Evolutionary conservation across 2,797 vertebrate species (phyloP).

Genomic region (Brachyrhaphis roseni): DNA sequence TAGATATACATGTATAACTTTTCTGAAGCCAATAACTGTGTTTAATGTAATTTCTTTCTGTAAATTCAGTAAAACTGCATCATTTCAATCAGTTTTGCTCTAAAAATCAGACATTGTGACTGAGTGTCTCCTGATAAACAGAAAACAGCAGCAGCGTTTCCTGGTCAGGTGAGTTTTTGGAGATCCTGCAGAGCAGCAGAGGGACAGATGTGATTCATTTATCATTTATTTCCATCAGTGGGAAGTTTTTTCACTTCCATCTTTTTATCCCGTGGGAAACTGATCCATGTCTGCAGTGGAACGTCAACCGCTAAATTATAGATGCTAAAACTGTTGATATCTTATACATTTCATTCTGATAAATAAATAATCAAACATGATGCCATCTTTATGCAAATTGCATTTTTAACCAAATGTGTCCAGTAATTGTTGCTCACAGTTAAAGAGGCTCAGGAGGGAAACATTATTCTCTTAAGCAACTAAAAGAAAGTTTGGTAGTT

Average conservation of each 20-base stretch:
- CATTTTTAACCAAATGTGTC: background rate
- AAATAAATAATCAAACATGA: background rate
- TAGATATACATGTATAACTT: background rate
- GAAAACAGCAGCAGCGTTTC: constrained; percentile 2
- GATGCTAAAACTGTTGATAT: background rate
- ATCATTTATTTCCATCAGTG: constrained; percentile 70
- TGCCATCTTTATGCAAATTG: background rate
- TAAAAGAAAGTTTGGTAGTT: too few relatives aligned
- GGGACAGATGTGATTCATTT: constrained; percentile 72
- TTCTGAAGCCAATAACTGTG: background rate
- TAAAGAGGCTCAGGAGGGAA: background rate
- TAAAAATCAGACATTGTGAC: too few relatives aligned
- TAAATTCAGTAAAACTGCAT: background rate
- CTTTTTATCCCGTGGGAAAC: constrained; percentile 28
- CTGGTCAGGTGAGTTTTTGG: constrained; percentile 34
- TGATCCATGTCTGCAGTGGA: constrained; percentile 29
- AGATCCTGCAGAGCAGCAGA: constrained; percentile 39
- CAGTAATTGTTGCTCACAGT: background rate
- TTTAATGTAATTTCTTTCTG: background rate
- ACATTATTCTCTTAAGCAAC: too few relatives aligned
- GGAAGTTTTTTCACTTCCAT: constrained; percentile 12
- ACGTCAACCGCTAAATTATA: constrained; percentile 8
- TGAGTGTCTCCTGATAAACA: constrained; percentile 12
- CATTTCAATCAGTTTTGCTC: too few relatives aligned
- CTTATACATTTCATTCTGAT: background rate